phyloP scores from a whole-genome alignment of 2,797 vertebrate genomes.

The Tarsius wallacei region DNA sequence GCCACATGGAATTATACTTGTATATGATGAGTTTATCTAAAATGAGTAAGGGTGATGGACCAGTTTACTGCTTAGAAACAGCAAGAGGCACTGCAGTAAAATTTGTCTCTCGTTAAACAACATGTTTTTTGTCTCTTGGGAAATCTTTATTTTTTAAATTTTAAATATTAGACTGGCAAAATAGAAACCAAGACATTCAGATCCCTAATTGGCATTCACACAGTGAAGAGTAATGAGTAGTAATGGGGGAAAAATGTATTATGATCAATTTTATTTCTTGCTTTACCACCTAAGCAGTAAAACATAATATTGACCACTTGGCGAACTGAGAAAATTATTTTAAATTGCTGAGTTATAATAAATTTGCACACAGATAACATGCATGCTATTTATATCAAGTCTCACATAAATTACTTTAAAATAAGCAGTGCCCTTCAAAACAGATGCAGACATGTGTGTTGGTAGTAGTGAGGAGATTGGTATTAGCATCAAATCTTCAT shows the following conservation, averaged over 20 bases:
- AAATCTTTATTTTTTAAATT: slow-evolving; percentile 53
- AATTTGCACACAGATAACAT: slow-evolving; percentile 80
- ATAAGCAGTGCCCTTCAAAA: slow-evolving; percentile 85
- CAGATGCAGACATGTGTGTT: slow-evolving; percentile 87
- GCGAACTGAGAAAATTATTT: slow-evolving; percentile 70
- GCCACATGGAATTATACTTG: slow-evolving; percentile 22
- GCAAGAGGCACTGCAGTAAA: slow-evolving; percentile 44
- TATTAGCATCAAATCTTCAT: slow-evolving; percentile 90
- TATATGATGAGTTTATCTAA: slow-evolving; percentile 23
- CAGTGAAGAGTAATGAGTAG: slow-evolving; percentile 27
- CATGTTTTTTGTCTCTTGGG: slow-evolving; percentile 42
- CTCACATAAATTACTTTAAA: slow-evolving; percentile 82
- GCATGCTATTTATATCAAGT: slow-evolving; percentile 76
- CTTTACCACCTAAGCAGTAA: slow-evolving; percentile 84
- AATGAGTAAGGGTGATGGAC: slow-evolving; percentile 56
- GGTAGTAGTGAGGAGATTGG: slow-evolving; percentile 87
- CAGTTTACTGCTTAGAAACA: slow-evolving; percentile 61
- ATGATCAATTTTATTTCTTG: slow-evolving; percentile 53
- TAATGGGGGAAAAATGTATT: background rate
- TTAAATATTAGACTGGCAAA: slow-evolving; percentile 61
- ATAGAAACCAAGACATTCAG: slow-evolving; percentile 51
- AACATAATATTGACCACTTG: slow-evolving; percentile 52
- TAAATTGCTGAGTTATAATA: slow-evolving; percentile 33
- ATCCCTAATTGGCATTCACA: slow-evolving; percentile 59
- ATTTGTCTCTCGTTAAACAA: background rate